Conservation (phyloP, 2,113 vertebrate genomes). For the Heterotilapia buettikoferi region DNA sequence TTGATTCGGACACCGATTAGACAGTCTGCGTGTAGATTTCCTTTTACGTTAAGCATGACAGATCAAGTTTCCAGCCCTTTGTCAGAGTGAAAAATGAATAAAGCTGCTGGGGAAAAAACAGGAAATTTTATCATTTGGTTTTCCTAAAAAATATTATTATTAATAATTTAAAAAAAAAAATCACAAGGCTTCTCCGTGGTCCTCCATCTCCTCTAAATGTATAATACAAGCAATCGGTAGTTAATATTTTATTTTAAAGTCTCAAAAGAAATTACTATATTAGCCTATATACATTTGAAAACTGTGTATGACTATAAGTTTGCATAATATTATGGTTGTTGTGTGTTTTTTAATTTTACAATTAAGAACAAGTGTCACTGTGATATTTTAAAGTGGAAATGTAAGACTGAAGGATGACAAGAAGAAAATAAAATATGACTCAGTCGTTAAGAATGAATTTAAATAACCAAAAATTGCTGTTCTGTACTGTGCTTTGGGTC, state of each 20-base stretch:
- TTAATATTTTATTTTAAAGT: background rate
- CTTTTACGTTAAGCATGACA: background rate
- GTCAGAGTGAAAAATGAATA: background rate
- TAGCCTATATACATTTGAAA: background rate
- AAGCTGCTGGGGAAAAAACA: background rate
- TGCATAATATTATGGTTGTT: background rate
- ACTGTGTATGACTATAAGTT: background rate
- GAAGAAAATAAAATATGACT: background rate
- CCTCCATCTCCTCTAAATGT: background rate
- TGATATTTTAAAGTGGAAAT: background rate
- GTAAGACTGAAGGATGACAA: background rate
- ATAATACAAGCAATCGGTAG: background rate
- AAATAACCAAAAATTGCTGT: background rate
- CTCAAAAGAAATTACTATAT: background rate
- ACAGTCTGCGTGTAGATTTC: background rate
- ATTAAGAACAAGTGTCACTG: background rate
- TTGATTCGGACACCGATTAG: conserved; percentile 23
- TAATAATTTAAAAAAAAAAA: rapidly evolving
- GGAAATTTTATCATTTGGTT: background rate
- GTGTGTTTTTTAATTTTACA: background rate
- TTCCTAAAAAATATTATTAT: background rate
- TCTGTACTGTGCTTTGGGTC: background rate
- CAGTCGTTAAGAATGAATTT: background rate
- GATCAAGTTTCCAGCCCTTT: background rate
- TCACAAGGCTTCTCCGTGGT: background rate